These are phyloP conservation scores for Tautogolabrus adspersus DNA, from an alignment of 2,113 vertebrate species.

Conservation along the genomic window DNA sequence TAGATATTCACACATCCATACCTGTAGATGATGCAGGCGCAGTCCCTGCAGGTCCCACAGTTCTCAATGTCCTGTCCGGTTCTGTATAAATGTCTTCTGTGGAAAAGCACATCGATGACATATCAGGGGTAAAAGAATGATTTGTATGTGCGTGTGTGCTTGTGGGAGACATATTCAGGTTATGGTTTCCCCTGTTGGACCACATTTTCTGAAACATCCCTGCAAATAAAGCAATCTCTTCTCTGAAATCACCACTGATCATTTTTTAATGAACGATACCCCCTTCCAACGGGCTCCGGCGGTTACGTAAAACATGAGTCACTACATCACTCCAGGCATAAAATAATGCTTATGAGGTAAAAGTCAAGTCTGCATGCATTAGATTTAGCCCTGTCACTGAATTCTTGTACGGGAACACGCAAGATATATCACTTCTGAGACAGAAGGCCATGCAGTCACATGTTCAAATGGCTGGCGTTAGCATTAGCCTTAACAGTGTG, in stretches of 20 bases:
- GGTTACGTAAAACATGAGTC: slow-evolving; percentile 77
- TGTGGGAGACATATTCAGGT: slow-evolving; percentile 44
- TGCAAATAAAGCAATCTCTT: slow-evolving; percentile 41
- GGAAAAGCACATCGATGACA: slow-evolving; percentile 75
- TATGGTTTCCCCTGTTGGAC: slow-evolving; percentile 26
- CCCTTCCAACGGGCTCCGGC: slow-evolving; percentile 48
- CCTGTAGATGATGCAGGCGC: slow-evolving; percentile 93
- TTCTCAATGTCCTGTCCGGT: slow-evolving; percentile 91
- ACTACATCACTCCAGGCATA: slow-evolving; percentile 69
- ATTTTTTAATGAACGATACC: slow-evolving; percentile 75
- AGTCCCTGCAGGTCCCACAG: slow-evolving; percentile 91
- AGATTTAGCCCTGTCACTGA: slow-evolving; percentile 25
- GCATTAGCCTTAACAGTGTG: slow-evolving; percentile 22
- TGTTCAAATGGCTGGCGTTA: slow-evolving; percentile 23
- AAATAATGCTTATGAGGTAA: slow-evolving; percentile 76
- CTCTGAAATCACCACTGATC: slow-evolving; percentile 65
- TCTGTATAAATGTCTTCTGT: slow-evolving; percentile 88
- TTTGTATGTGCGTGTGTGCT: slow-evolving; percentile 14
- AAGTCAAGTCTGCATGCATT: slow-evolving; percentile 70
- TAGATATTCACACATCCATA: slow-evolving; percentile 54
- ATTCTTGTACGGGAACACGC: slow-evolving; percentile 39
- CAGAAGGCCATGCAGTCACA: slow-evolving; percentile 17
- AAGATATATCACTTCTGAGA: slow-evolving; percentile 49
- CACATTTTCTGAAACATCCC: slow-evolving; percentile 17
- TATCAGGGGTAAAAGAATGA: slow-evolving; percentile 69